A percentile compares a stretch with the other conserved stretches of the same genome.
Conservation (phyloP, 1,140 invertebrate species). For the Chlorops oryzae region DNA sequence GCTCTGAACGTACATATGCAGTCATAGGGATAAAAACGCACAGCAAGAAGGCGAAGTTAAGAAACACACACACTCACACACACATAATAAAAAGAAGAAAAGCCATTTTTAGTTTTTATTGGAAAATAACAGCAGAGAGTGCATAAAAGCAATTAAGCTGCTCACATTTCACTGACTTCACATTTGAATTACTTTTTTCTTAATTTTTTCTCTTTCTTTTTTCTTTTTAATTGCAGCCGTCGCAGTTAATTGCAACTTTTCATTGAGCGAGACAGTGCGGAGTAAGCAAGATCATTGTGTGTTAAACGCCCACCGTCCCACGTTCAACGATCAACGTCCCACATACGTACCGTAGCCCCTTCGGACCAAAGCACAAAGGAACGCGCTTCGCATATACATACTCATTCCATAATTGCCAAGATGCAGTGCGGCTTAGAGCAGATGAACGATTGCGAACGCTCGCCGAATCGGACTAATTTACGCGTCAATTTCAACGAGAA, state of each 20-base stretch:
- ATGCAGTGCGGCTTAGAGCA: conserved; percentile 47
- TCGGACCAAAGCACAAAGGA: neutral
- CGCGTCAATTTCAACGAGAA: conserved; percentile 85
- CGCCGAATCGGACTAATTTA: conserved; percentile 69
- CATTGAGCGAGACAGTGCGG: too few relatives aligned
- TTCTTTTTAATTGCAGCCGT: conserved; percentile 3
- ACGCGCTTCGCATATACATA: neutral
- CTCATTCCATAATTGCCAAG: too few relatives aligned
- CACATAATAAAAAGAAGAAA: too few relatives aligned
- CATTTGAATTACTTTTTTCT: neutral
- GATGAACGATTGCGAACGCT: conserved; percentile 56
- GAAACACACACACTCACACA: too few relatives aligned
- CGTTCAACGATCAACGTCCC: neutral
- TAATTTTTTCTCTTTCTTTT: neutral
- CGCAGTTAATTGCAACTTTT: too few relatives aligned
- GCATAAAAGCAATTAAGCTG: conserved; percentile 10
- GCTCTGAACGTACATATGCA: too few relatives aligned
- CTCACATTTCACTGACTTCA: neutral
- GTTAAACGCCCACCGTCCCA: neutral
- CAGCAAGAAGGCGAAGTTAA: too few relatives aligned
- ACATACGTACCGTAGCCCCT: neutral
- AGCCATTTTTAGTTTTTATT: too few relatives aligned
- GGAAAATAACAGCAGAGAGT: too few relatives aligned
- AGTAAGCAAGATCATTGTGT: too few relatives aligned
- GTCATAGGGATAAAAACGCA: too few relatives aligned